Base-by-base conservation (phyloP, 2,888 invertebrate genomes). In the Ischnus inquisitorius region DNA sequence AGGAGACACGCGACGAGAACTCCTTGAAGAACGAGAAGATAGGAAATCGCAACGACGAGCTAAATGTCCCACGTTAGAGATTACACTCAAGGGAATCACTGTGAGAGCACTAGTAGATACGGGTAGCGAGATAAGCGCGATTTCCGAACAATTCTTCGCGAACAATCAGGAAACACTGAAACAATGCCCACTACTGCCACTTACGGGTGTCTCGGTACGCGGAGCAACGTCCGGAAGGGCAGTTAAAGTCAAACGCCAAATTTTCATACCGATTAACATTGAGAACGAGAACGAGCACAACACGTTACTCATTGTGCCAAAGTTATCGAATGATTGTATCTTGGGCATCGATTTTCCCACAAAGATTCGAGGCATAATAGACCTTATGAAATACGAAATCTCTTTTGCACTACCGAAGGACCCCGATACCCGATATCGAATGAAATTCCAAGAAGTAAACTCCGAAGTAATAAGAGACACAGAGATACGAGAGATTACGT, bases 161-260 rank as follows among this genome's bases (percentile, higher is more conserved):
- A 12, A 43, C 14, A 64, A 64, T 64, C 19, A 4, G 2, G 2
- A n/a, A 1, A 16, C 1, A 2, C 10, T 65, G 3, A 19, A n/a
- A 0, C 14, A 22, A n/a, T 64, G 65, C 19, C 65, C 65, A 2
- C 6, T 19, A 0, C 22, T 65, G 2, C 65, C 65, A 0, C 19
- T 65, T 1, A 19, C 43, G 2, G 65, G 65, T 3, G 22, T 43
- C 6, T 65, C 65, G 65, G 43, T 65, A 12, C 65, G 43, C 6
- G 43, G 65, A 10, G 65, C 64, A 12, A 34, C 34, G 34, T 2
- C 64, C 1, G 64, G 64, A 39, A 34, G 39, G 39, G n/a, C 64
- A n/a, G 16, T 16, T 1, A 22, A 25, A n/a, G 39, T 64, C n/a
- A 39, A 16, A 8, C 62, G 6, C 2, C 62, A 62, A 62, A 28